Percentiles rank a stretch among this genome's conserved stretches.
Evolutionary conservation across 2,888 invertebrate genomes (phyloP).

Genomic region (Rhorus exstirpatorius): DNA sequence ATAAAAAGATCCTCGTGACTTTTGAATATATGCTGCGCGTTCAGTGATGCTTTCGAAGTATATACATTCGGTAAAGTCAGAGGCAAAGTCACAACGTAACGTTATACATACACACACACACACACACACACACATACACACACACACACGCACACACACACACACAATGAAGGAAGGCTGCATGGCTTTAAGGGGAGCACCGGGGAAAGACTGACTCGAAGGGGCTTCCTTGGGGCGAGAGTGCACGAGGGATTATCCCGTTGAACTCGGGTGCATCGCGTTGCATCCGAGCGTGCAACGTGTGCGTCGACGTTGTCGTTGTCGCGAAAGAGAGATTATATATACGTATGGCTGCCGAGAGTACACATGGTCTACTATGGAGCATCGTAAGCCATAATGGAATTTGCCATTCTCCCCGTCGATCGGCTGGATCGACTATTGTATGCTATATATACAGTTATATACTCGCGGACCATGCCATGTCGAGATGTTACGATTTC

Average conservation of each 20-base stretch:
- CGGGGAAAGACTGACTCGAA: slow-evolving; percentile 54
- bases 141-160: too few relatives aligned
- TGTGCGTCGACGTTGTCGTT: slow-evolving; percentile 42
- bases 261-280: slow-evolving; percentile 54
- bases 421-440: slow-evolving; percentile 47
- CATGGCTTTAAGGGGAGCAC: not conserved
- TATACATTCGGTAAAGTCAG: slow-evolving; percentile 39
- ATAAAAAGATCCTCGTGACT: not conserved
- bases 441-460: slow-evolving; percentile 27
- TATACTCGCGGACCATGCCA: not conserved
- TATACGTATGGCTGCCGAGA: slow-evolving; percentile 67
- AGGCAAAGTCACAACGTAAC: slow-evolving; percentile 45
- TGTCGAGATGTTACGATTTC: slow-evolving; percentile 13
- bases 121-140: too few relatives aligned
- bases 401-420: slow-evolving; percentile 64
- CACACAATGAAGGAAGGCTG: slow-evolving; percentile 5
- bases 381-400: slow-evolving; percentile 56
- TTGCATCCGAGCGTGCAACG: slow-evolving; percentile 46
- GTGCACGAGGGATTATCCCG: slow-evolving; percentile 59
- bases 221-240: slow-evolving; percentile 51
- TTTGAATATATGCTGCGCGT: not conserved
- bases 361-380: slow-evolving; percentile 27
- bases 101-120: too few relatives aligned
- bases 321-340: slow-evolving; percentile 54
- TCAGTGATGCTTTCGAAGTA: not conserved